phyloP scores from a whole-genome alignment of 2,797 vertebrate species.

The Sebastes cheni region DNA sequence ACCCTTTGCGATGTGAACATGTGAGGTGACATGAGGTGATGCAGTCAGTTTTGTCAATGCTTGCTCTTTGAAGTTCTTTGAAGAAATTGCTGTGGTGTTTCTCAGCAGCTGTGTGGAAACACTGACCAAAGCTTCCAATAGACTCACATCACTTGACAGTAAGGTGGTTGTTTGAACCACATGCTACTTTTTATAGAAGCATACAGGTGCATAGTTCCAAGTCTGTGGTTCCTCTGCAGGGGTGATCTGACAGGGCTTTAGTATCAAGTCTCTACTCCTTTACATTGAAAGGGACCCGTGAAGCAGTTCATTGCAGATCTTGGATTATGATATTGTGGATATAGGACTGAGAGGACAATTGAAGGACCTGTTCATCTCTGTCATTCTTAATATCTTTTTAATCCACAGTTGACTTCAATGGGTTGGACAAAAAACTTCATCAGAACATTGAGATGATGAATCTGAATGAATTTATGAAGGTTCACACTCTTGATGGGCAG shows the following conservation, averaged over 20 bases:
- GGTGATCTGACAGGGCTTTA: background rate
- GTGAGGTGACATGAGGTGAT: background rate
- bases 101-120: background rate
- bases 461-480: constrained; percentile 34
- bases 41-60: background rate
- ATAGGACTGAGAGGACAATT: background rate
- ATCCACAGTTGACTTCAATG: constrained; percentile 44
- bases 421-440: constrained; percentile 28
- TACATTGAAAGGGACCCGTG: background rate
- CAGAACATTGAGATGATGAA: constrained; percentile 37
- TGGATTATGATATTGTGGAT: background rate
- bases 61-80: background rate
- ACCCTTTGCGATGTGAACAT: background rate
- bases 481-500: background rate
- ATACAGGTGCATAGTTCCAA: background rate
- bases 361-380: background rate
- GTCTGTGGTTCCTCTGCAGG: background rate
- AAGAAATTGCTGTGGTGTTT: background rate
- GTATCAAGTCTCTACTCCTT: background rate
- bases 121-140: background rate
- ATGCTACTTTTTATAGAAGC: background rate
- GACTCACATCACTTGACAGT: background rate
- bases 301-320: background rate
- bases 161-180: background rate
- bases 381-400: background rate